Conservation (phyloP, 2,797 vertebrate genomes). For the Syngnathus acus region DNA sequence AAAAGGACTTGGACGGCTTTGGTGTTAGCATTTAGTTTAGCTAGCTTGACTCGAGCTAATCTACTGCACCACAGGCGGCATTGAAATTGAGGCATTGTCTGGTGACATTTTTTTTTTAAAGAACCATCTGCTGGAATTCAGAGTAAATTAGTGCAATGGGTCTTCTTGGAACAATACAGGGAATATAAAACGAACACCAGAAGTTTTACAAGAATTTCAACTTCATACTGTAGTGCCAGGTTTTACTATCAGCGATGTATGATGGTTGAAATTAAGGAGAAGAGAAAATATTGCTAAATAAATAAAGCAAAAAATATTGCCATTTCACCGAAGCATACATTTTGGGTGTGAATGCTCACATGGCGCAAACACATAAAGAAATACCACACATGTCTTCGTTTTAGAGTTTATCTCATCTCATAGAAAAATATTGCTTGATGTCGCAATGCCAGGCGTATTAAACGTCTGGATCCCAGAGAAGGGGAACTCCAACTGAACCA, state of each 20-base stretch:
- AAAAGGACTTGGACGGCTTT: background rate
- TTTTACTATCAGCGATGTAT: constrained; percentile 43
- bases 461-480: background rate
- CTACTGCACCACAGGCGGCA: background rate
- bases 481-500: constrained; percentile 22
- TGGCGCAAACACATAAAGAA: background rate
- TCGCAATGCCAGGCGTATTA: background rate
- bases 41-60: background rate
- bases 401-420: background rate
- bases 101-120: background rate
- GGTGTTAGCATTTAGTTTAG: background rate
- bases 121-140: constrained; percentile 51
- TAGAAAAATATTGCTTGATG: background rate
- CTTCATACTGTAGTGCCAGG: constrained; percentile 29
- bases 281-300: background rate
- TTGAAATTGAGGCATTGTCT: background rate
- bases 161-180: constrained; percentile 23
- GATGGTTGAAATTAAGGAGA: constrained; percentile 25
- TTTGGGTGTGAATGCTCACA: too few species aligned
- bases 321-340: too few species aligned
- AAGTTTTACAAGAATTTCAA: constrained; percentile 14
- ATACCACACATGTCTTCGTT: background rate
- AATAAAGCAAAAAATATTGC: too few species aligned
- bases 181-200: constrained; percentile 30
- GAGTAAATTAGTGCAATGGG: constrained; percentile 17